phyloP scores from a whole-genome alignment of 2,888 invertebrate species.

The Plagiodera versicolora region DNA sequence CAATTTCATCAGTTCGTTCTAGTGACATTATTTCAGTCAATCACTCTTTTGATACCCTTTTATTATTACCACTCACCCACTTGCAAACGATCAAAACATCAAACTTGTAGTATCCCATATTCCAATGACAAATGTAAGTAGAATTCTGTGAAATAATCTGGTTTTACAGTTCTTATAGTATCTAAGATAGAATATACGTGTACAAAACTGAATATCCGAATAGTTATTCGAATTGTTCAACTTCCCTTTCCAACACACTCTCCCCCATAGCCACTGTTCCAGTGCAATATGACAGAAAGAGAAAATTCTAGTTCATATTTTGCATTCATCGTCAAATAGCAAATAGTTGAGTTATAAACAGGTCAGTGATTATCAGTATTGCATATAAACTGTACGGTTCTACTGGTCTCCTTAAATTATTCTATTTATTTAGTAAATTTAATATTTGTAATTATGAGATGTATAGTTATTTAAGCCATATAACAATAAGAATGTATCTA shows the following conservation, averaged over 20 bases:
- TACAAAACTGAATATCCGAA: constrained; percentile 39
- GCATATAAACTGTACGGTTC: constrained; percentile 26
- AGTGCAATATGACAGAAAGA: constrained; percentile 44
- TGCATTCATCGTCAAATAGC: constrained; percentile 15
- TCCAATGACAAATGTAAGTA: neutral
- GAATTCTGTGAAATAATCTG: neutral
- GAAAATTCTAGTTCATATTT: constrained; percentile 27
- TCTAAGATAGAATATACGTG: constrained; percentile 36
- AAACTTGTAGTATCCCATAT: neutral
- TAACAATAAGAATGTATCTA: constrained; percentile 38
- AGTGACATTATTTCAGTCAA: too few species aligned
- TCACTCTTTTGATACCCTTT: too few species aligned
- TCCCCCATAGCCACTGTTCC: constrained; percentile 38
- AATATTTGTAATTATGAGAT: constrained; percentile 47
- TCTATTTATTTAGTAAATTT: constrained; percentile 51
- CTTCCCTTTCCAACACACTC: neutral
- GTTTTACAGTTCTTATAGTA: constrained; percentile 35
- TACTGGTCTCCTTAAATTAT: constrained; percentile 50
- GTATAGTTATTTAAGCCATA: constrained; percentile 49
- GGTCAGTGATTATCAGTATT: constrained; percentile 55
- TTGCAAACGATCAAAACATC: constrained; percentile 7
- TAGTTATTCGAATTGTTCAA: neutral
- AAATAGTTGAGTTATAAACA: constrained; percentile 21
- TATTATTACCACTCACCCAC: neutral
- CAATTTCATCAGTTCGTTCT: too few species aligned